These are phyloP conservation scores for Lycaena phlaeas DNA, from an alignment of 2,888 invertebrate species.

Conservation along the genomic window DNA sequence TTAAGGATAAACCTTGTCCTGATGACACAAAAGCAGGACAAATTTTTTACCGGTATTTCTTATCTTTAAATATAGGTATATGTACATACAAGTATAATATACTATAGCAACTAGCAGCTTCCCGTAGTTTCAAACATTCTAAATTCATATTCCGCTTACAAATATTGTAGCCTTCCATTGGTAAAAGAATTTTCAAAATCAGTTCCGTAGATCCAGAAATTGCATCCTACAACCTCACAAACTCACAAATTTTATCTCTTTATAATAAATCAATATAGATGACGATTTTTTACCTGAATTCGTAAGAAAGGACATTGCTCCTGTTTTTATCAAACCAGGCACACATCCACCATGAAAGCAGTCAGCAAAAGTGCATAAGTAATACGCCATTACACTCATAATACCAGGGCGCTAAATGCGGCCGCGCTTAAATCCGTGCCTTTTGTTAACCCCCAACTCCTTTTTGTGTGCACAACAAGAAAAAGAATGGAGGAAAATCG, in stretches of 20 bases:
- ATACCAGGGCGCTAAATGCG: conserved; percentile 16
- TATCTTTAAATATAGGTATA: no score
- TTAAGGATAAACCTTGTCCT: no score
- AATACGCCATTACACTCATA: not conserved
- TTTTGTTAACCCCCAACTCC: conserved; percentile 16
- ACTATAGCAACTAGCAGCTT: not conserved
- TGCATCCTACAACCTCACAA: no score
- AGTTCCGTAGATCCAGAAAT: no score
- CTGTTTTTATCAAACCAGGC: not conserved
- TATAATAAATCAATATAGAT: no score
- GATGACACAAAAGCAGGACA: no score
- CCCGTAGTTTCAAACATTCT: not conserved
- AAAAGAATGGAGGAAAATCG: not conserved
- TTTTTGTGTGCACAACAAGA: not conserved
- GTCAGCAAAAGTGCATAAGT: not conserved
- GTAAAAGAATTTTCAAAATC: no score
- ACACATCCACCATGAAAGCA: not conserved
- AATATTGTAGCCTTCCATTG: no score
- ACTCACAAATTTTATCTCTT: no score
- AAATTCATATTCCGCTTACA: not conserved
- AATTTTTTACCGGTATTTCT: no score
- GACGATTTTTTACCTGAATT: no score
- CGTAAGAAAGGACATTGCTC: not conserved
- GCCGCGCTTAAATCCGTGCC: conserved; percentile 20
- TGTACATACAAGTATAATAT: not conserved